Evolutionary conservation across 2,888 invertebrate genomes (phyloP).

Genomic region (Apotomis betuletana): DNA sequence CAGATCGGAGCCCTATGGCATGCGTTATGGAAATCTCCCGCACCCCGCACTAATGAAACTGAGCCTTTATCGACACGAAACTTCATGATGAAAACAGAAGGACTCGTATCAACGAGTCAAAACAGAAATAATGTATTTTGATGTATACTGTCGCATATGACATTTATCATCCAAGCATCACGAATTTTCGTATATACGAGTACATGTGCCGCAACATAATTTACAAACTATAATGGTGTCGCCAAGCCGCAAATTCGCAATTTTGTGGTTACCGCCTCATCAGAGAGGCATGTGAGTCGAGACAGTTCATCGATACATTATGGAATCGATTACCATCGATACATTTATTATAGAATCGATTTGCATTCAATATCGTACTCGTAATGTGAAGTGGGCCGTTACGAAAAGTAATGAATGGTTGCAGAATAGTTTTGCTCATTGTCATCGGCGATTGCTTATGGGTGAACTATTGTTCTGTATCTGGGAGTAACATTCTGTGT

Average conservation of each 20-base stretch:
- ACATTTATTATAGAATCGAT: constrained; percentile 38
- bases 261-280: constrained; percentile 40
- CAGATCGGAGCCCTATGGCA: too few species aligned
- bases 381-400: constrained; percentile 40
- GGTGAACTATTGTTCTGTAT: constrained; percentile 44
- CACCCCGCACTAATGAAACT: too few species aligned
- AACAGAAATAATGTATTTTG: too few species aligned
- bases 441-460: constrained; percentile 48
- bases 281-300: constrained; percentile 31
- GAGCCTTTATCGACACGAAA: too few species aligned
- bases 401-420: constrained; percentile 43
- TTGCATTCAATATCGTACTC: constrained; percentile 39
- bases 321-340: constrained; percentile 32
- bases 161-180: background rate
- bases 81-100: background rate
- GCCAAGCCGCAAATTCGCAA: constrained; percentile 39
- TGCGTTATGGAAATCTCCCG: too few species aligned
- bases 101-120: too few species aligned
- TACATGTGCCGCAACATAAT: constrained; percentile 25
- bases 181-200: background rate
- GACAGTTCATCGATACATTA: constrained; percentile 30
- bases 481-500: constrained; percentile 11
- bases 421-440: constrained; percentile 42
- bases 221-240: constrained; percentile 34
- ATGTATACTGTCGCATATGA: background rate